Evolutionary conservation across 2,797 vertebrate species (phyloP).

Genomic region (Cynodonichthys magdalenae): DNA sequence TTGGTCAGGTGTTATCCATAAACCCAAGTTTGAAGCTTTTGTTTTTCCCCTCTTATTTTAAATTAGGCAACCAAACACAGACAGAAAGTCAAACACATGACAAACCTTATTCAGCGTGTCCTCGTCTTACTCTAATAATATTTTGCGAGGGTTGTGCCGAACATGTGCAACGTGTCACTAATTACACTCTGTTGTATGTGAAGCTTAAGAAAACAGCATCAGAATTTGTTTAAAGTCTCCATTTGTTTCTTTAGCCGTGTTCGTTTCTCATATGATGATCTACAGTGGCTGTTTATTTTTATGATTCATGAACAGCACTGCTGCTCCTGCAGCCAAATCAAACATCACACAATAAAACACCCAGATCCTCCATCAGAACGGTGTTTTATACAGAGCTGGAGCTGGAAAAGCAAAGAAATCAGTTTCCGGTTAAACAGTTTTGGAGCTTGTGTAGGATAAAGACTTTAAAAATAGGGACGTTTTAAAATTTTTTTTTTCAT

Average conservation of each 20-base stretch:
- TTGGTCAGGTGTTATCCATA: constrained; percentile 43
- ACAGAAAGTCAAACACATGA: constrained; percentile 21
- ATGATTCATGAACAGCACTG: constrained; percentile 54
- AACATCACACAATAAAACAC: constrained; percentile 72
- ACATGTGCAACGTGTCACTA: constrained; percentile 51
- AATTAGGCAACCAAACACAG: constrained; percentile 24
- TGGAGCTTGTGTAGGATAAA: not conserved
- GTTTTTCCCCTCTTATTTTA: constrained; percentile 15
- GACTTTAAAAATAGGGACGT: not conserved
- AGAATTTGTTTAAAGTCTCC: constrained; percentile 62
- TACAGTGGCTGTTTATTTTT: constrained; percentile 53
- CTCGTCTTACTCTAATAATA: constrained; percentile 61
- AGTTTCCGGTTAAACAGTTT: constrained; percentile 47
- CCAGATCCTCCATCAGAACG: constrained; percentile 65
- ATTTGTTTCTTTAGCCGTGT: constrained; percentile 72
- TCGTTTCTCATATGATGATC: constrained; percentile 59
- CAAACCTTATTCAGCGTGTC: constrained; percentile 25
- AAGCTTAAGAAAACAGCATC: constrained; percentile 70
- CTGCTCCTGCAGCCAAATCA: constrained; percentile 61
- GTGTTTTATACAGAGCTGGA: constrained; percentile 48
- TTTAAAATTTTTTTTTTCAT: not conserved
- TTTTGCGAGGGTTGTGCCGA: constrained; percentile 54
- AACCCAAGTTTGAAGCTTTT: not conserved
- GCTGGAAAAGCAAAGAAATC: constrained; percentile 57
- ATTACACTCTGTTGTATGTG: constrained; percentile 53